Evolutionary conservation across 2,113 vertebrate species (phyloP).

Genomic region (Cathartes aura): DNA sequence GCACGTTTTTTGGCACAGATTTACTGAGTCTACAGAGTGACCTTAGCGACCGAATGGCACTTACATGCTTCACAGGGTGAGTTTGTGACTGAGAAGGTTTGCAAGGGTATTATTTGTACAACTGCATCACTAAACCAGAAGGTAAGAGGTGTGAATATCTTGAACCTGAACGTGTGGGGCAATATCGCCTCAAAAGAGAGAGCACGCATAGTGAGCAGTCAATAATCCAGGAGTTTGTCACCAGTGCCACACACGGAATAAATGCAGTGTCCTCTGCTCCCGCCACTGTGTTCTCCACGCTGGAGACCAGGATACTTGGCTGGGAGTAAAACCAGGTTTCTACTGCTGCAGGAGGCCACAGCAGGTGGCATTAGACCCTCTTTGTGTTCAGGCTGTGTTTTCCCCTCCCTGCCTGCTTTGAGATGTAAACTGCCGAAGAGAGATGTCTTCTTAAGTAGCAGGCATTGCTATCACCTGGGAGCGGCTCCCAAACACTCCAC

Average conservation of each 20-base stretch:
- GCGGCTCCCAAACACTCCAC: neutral
- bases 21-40: neutral
- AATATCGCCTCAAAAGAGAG: neutral
- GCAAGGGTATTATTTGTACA: neutral
- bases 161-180: neutral
- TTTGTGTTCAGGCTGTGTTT: neutral
- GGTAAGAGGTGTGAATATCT: neutral
- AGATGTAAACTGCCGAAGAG: neutral
- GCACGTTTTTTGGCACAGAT: neutral
- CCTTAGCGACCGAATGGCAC: neutral
- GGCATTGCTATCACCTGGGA: neutral
- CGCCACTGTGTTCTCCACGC: fast-evolving
- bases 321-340: neutral
- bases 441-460: neutral
- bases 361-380: neutral
- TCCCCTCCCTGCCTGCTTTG: neutral
- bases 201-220: neutral
- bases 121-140: neutral
- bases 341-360: neutral
- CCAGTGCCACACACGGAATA: neutral
- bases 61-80: neutral
- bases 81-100: neutral
- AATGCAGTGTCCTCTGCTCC: neutral
- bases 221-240: neutral
- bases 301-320: neutral